Evolutionary conservation across 1,140 invertebrate genomes (phyloP).

Genomic region (Eufriesea mexicana): DNA sequence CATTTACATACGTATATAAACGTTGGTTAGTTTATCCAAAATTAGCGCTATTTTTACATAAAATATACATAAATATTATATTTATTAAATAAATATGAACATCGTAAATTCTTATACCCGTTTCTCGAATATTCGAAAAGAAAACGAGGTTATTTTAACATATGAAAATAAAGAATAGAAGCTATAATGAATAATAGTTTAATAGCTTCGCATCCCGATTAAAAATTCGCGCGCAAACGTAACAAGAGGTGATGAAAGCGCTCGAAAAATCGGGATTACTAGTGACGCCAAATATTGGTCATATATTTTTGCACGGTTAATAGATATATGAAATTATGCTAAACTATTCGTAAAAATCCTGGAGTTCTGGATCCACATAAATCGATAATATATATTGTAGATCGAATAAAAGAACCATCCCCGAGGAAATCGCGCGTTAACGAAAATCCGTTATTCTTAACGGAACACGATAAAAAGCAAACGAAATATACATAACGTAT

Average conservation of each 20-base stretch:
- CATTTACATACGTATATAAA: background rate
- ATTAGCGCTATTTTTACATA: background rate
- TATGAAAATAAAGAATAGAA: background rate
- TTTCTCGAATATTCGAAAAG: conserved; percentile 22
- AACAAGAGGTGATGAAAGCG: conserved; percentile 4
- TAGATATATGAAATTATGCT: background rate
- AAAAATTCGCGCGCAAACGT: conserved; percentile 62
- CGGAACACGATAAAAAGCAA: background rate
- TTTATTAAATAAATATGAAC: too few relatives aligned
- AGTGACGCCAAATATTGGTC: conserved; percentile 42
- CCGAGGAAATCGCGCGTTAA: conserved; percentile 20
- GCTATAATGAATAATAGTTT: background rate
- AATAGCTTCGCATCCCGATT: background rate
- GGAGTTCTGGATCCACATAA: background rate
- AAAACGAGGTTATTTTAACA: background rate
- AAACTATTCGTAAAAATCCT: background rate
- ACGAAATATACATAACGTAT: background rate
- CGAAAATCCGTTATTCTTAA: background rate
- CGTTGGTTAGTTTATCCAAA: background rate
- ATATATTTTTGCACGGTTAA: conserved; percentile 19
- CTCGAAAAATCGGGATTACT: conserved; percentile 25
- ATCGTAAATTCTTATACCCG: background rate
- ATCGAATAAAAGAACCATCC: background rate
- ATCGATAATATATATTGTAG: background rate
- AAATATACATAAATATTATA: background rate